Evolutionary conservation across 2,797 vertebrate genomes (phyloP), one percentile per base, ranked within the genome.

Genomic region (Sebastes vulpes): DNA sequence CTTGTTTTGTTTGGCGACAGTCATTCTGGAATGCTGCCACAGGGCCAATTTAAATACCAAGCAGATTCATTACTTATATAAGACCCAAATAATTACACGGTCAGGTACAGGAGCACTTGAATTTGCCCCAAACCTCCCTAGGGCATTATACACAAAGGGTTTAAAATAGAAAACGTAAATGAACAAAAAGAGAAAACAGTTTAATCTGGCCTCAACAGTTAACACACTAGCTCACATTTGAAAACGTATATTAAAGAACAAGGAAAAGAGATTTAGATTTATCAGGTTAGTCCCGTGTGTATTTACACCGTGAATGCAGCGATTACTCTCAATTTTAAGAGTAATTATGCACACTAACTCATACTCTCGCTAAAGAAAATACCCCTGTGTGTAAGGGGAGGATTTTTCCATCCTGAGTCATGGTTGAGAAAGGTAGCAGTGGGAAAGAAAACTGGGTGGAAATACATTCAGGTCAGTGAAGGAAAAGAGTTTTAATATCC

Each of bases 311-410:
- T 70, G 35, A 86, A 84, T 69, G 52, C 77, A 54, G 65, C 50
- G 48, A 93, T 89, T 91, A 83, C 79, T 57, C 77, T 70, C 59
- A 65, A 83, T 90, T 85, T 89, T 66, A 69, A 64, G 64, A 53
- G 70, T 83, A 91, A 90, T 92, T 87, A 88, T 75, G 57, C 71
- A 64, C 28, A 75, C 50, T 68, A 78, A 84, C 58, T 71, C 77
- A 74, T 63, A 53, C 64, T 79, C 21, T 65, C 18, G 2, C 50
- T 28, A 64, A 72, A 78, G 56, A 86, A 87, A 86, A 79, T 57
- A 82, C 59, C 26, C 26, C 23, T 58, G 35, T 50, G 26, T 81
- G 46, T 66, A 72, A 79, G 63, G 21, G 57, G 74, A 79, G 21
- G 56, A 77, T 81, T 75, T 83, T 86, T 86, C 68, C 71, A 79